Conservation (phyloP, 2,797 vertebrate genomes). For the Tauraco hartlaubi region DNA sequence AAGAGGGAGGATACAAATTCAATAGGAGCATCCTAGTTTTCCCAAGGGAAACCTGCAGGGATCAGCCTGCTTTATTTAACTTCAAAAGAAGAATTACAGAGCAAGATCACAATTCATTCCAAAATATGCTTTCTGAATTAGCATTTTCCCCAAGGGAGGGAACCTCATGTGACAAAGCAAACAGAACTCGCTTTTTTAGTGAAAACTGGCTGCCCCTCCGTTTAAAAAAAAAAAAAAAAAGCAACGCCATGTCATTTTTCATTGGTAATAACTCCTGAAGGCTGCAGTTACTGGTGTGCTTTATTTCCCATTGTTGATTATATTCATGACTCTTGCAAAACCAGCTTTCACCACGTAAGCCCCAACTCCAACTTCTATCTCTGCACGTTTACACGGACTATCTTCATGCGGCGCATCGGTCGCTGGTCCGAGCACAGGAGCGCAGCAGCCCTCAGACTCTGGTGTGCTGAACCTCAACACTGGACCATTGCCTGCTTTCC, state of each 20-base stretch:
- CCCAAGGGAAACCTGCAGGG: neutral
- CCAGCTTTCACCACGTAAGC: too few relatives aligned
- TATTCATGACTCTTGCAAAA: neutral
- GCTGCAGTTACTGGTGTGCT: neutral
- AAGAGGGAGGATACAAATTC: neutral
- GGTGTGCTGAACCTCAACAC: fast-evolving
- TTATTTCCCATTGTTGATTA: neutral
- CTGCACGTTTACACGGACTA: too few relatives aligned
- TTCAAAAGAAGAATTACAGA: neutral
- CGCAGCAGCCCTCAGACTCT: neutral
- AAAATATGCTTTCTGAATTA: neutral
- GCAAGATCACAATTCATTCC: neutral
- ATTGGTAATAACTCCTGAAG: neutral
- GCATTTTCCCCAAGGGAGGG: neutral
- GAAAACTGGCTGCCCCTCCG: neutral
- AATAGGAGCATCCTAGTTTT: neutral
- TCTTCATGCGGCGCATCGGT: fast-evolving
- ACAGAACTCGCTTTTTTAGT: neutral
- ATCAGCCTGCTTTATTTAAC: neutral
- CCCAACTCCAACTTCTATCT: neutral
- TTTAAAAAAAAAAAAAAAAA: neutral
- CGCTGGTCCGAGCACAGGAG: neutral
- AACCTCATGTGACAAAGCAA: neutral
- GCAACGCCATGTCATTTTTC: neutral
- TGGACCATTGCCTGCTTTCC: neutral